Conservation (phyloP, 2,797 vertebrate species). For the Cryptoprocta ferox region DNA sequence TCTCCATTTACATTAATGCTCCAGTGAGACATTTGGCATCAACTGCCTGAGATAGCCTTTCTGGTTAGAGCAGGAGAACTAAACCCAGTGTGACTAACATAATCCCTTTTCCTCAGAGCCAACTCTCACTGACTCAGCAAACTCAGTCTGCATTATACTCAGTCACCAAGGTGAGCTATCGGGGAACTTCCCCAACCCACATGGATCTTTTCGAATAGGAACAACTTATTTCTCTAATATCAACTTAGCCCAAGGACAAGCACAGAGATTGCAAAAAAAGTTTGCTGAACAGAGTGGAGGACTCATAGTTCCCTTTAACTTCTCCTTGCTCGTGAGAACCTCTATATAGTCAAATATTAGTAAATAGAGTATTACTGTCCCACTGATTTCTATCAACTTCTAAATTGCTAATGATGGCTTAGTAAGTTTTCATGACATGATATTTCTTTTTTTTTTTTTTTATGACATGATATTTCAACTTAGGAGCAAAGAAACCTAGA, state of each 20-base stretch:
- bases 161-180: background rate
- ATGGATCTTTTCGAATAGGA: background rate
- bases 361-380: background rate
- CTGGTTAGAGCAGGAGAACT: background rate
- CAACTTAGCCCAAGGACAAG: background rate
- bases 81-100: background rate
- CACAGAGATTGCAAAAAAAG: background rate
- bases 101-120: background rate
- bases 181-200: background rate
- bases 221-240: background rate
- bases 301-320: background rate
- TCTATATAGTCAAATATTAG: background rate
- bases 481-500: background rate
- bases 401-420: background rate
- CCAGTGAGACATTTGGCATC: background rate
- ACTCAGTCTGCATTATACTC: background rate
- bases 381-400: background rate
- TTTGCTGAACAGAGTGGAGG: background rate
- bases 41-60: background rate
- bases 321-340: slow-evolving; percentile 30
- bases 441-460: background rate
- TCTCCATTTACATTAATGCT: background rate
- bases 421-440: background rate
- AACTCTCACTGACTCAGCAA: background rate
- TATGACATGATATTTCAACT: background rate